Evolutionary conservation across 2,888 invertebrate genomes (phyloP), one percentile per base, ranked within the genome.

Genomic region (Elegia similella): DNA sequence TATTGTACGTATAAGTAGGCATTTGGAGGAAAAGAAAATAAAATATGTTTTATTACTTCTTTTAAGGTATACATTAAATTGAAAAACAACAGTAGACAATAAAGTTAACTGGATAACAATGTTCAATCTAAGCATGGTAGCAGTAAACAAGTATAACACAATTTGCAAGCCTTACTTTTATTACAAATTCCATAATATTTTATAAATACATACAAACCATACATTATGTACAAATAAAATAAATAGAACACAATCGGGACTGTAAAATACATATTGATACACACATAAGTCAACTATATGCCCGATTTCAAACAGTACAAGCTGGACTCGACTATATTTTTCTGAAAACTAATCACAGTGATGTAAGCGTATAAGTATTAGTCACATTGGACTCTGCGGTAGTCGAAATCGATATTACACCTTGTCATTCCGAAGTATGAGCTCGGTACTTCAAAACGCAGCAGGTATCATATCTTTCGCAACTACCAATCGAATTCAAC

Each of bases 391-490:
- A 66, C 63, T 66, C 64, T 15, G 61, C 50, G 69, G 72, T 71
- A 69, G 62, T 59, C 66, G 65, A 62, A 73, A 72, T 62, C 64
- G 69, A 76, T 80, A 78, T 70, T 68, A 65, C 65, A 69, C 68
- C 75, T 75, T 70, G 76, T 77, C 82, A 82, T 76, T 75, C 62
- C 73, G 82, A 84, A 87, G 85, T 86, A 88, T 85, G 90, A 90
- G 90, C 90, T 89, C 90, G 80, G 77, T 89, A 88, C 82, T 83
- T 82, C 85, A 74, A 70, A 71, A 81, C 80, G 84, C 79, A 75
- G 69, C 66, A 72, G 69, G 66, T 62, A 64, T 61, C 72, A 68
- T 73, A 82, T 69, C 75, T 67, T 60, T 68, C 78, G 66, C 70
- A 65, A 62, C 65, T 62, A 72, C 12, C 34, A 13, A 50, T 38